These are phyloP conservation scores for Myiozetetes cayanensis DNA, from an alignment of 2,113 vertebrate genomes.

Conservation along the genomic window DNA sequence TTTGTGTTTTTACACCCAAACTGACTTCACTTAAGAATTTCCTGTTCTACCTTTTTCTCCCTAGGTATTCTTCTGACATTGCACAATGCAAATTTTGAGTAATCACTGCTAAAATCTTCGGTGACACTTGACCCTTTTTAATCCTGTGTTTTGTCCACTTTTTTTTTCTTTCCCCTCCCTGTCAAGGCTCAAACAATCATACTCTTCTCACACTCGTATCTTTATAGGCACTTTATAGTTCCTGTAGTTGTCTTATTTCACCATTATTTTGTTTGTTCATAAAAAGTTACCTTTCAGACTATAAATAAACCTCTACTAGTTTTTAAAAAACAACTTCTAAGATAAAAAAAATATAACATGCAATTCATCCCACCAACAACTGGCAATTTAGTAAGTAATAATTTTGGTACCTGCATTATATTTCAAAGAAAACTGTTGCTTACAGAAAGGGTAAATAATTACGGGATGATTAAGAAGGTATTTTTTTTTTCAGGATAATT, in stretches of 20 bases:
- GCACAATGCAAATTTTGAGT: background rate
- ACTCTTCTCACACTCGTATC: background rate
- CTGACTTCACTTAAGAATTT: background rate
- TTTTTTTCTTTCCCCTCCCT: background rate
- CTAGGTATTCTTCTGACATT: background rate
- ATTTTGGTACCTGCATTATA: background rate
- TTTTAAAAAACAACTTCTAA: background rate
- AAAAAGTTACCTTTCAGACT: background rate
- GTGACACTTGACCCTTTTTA: background rate
- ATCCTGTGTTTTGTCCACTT: background rate
- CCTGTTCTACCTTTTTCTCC: background rate
- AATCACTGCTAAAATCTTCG: background rate
- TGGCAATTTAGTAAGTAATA: background rate
- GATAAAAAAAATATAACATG: background rate
- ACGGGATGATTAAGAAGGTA: background rate
- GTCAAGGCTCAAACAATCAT: background rate
- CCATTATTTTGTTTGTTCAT: background rate
- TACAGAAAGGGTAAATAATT: background rate
- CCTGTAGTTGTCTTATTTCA: background rate
- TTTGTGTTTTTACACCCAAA: fast-evolving
- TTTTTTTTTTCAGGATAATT: background rate
- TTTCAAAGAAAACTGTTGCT: background rate
- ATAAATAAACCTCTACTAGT: background rate
- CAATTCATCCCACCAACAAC: background rate
- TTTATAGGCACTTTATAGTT: background rate